phyloP scores from a whole-genome alignment of 2,888 invertebrate species.

The Xestoiulus laeticollis region DNA sequence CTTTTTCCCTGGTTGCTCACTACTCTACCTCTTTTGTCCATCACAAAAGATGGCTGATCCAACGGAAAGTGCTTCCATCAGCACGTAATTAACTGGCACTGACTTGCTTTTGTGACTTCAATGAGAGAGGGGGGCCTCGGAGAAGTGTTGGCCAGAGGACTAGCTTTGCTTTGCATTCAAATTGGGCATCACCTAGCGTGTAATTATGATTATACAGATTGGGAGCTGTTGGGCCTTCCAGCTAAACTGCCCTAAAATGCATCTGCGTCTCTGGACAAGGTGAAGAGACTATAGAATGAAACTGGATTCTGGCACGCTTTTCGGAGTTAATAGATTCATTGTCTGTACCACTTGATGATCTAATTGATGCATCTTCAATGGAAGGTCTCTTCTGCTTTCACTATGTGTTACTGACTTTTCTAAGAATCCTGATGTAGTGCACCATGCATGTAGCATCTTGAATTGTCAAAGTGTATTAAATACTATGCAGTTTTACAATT shows the following conservation, averaged over 20 bases:
- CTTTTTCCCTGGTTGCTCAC: slow-evolving; percentile 43
- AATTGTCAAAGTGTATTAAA: no score
- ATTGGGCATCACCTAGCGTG: slow-evolving; percentile 37
- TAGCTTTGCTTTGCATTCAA: slow-evolving; percentile 18
- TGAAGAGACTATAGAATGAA: neutral
- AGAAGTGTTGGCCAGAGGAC: slow-evolving; percentile 33
- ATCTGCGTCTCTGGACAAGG: neutral
- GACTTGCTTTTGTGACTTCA: slow-evolving; percentile 49
- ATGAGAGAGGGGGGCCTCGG: slow-evolving; percentile 1
- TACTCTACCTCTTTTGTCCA: slow-evolving; percentile 41
- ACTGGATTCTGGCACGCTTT: neutral
- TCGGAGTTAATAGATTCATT: neutral
- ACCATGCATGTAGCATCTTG: no score
- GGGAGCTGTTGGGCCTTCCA: slow-evolving; percentile 3
- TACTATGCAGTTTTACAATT: no score
- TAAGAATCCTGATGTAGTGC: no score
- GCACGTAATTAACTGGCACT: slow-evolving; percentile 50
- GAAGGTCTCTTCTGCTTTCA: neutral
- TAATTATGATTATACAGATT: slow-evolving; percentile 31
- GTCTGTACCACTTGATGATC: neutral
- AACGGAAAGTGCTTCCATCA: slow-evolving; percentile 15
- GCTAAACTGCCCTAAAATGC: neutral
- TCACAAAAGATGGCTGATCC: slow-evolving; percentile 44
- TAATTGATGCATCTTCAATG: neutral
- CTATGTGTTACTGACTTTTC: neutral